Base-by-base conservation (phyloP, 2,888 invertebrate species). In the Coelopa pilipes region DNA sequence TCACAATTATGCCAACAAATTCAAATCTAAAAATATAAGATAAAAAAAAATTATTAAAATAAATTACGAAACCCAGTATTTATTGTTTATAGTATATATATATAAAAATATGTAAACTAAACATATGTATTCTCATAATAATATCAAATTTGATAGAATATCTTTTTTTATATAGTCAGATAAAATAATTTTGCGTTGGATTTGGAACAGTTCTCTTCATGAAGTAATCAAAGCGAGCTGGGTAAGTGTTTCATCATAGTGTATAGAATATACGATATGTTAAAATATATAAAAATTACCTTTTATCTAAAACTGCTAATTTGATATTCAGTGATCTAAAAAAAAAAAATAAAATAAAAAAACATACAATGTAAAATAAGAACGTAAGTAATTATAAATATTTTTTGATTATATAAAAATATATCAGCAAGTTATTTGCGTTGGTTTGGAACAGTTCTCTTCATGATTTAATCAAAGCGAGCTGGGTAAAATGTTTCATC, bases 151-250 rank as follows among this genome's bases (percentile, higher is more conserved):
- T 50, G 11, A 15, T 55, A 55, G 9, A 34, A 55, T 55, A 55
- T 55, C 11, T 50, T 15, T 53, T 53, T 2, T 53, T 34, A 34
- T 34, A 4, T 34, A 34, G 34, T 34, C 34, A 34, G 34, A 34
- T 34, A 34, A 34, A 34, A 34, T 34, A 34, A 7, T 7, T 53
- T 53, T 15, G 53, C 53, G 53, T 53, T 53, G 53, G 53, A 59
- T 73, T 73, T 73, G 81, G 79, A 80, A 79, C 79, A 78, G 70
- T 82, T 83, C 57, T 82, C 83, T 82, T 83, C 83, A 83, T 77
- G 21, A 76, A 65, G 62, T 72, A 53, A 73, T 83, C 82, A 80
- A 82, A 83, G 83, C 81, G 83, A 83, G 83, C 83, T 83, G 82
- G 82, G 80, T 82, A 73, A 13, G 53, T 53, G 13, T 53, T 15